phyloP scores from a whole-genome alignment of 2,888 invertebrate species.

The Dysmachus trigonus region DNA sequence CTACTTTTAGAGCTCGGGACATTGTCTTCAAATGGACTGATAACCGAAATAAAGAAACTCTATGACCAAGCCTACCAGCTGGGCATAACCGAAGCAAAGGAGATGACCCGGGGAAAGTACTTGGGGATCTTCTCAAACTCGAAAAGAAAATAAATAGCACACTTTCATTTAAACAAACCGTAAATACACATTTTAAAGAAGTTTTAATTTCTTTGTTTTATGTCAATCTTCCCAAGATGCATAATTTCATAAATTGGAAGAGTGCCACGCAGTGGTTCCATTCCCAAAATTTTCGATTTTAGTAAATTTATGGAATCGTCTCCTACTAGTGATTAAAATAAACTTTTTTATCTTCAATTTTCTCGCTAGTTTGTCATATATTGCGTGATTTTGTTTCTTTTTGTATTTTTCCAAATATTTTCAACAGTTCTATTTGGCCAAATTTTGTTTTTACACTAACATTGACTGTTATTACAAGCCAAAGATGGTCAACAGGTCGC shows the following conservation, averaged over 20 bases:
- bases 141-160: slow-evolving; percentile 52
- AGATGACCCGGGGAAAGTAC: slow-evolving; percentile 96
- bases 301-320: too few species aligned
- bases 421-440: too few species aligned
- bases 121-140: slow-evolving; percentile 79
- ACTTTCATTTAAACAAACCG: not conserved
- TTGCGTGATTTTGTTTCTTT: too few species aligned
- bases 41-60: slow-evolving; percentile 92
- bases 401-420: too few species aligned
- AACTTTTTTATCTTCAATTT: too few species aligned
- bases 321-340: too few species aligned
- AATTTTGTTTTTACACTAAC: too few species aligned
- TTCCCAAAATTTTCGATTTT: too few species aligned
- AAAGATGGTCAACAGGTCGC: too few species aligned
- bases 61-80: slow-evolving; percentile 95
- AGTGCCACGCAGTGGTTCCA: too few species aligned
- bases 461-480: too few species aligned
- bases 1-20: slow-evolving; percentile 71
- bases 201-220: not conserved
- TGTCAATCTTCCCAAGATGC: not conserved
- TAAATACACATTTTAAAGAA: not conserved
- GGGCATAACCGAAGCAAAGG: slow-evolving; percentile 93
- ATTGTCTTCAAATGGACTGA: slow-evolving; percentile 81
- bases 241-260: not conserved
- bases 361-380: too few species aligned